Percentiles rank a stretch among this genome's conserved stretches.
These are phyloP conservation scores for Pandemis cinnamomeana DNA, from an alignment of 2,888 invertebrate species.

Conservation along the genomic window DNA sequence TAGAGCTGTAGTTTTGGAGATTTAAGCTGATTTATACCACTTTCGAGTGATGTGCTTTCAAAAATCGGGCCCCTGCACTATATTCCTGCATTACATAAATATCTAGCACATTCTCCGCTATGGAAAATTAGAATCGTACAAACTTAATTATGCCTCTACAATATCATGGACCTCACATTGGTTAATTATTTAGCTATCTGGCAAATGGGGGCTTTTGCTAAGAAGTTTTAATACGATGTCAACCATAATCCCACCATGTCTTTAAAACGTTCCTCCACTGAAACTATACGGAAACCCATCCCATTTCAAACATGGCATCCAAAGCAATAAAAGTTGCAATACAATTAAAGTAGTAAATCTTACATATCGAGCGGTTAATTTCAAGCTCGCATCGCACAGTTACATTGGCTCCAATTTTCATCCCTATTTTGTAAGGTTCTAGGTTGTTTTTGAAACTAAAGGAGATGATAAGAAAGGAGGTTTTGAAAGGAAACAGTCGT, in stretches of 20 bases:
- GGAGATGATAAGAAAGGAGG: neutral
- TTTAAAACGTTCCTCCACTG: neutral
- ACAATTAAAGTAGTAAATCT: constrained; percentile 40
- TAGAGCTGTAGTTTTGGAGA: too few species aligned
- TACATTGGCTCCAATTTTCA: neutral
- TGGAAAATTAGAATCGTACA: too few species aligned
- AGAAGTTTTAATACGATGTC: neutral
- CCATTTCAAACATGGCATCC: constrained; percentile 22
- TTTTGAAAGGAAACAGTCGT: neutral
- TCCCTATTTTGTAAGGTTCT: neutral
- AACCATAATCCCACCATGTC: neutral
- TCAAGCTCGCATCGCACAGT: neutral
- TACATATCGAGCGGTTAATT: constrained; percentile 25
- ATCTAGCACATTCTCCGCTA: too few species aligned
- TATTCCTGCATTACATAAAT: too few species aligned
- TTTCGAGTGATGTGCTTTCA: too few species aligned
- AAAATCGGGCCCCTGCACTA: too few species aligned
- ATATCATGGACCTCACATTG: neutral
- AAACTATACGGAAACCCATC: constrained; percentile 16
- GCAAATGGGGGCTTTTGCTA: neutral
- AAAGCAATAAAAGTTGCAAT: constrained; percentile 36
- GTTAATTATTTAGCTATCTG: too few species aligned
- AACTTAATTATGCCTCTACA: too few species aligned
- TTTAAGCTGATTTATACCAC: too few species aligned
- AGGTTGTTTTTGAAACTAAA: neutral